These are phyloP conservation scores for Chlorospingus semifuscus DNA, from an alignment of 2,797 vertebrate genomes.

Conservation along the genomic window DNA sequence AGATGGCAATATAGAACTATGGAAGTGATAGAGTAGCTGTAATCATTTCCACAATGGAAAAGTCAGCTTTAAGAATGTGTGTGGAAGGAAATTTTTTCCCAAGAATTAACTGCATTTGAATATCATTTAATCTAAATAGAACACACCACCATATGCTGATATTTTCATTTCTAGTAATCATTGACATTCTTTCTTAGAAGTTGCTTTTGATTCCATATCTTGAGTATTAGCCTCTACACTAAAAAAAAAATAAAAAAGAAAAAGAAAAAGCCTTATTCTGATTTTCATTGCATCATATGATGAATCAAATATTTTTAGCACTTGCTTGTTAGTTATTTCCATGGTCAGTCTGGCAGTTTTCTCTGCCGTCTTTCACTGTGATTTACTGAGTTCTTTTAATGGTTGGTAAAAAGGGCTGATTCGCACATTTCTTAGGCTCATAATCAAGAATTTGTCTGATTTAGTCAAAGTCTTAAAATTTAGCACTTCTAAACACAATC, in stretches of 20 bases:
- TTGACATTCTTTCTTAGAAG: not conserved
- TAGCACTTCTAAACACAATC: not conserved
- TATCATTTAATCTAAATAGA: conserved; percentile 27
- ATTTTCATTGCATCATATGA: not conserved
- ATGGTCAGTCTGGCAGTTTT: not conserved
- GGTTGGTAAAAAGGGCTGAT: not conserved
- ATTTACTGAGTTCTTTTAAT: not conserved
- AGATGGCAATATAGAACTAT: not conserved
- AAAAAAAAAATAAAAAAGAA: not conserved
- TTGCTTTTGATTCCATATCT: not conserved
- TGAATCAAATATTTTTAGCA: not conserved
- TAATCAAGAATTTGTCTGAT: not conserved
- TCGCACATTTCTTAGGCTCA: not conserved
- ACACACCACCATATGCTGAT: not conserved
- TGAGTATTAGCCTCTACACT: not conserved
- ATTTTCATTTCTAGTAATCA: conserved; percentile 34
- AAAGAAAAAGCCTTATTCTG: not conserved
- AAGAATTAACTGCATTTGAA: conserved; percentile 37
- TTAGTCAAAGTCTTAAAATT: not conserved
- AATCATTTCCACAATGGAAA: conserved; percentile 53
- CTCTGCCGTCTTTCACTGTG: not conserved
- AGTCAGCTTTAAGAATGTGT: conserved; percentile 22
- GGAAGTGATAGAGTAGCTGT: not conserved
- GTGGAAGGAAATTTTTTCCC: conserved; percentile 55
- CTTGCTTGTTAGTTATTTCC: not conserved